Conservation (phyloP, 2,113 vertebrate species). For the Apeltes quadracus region DNA sequence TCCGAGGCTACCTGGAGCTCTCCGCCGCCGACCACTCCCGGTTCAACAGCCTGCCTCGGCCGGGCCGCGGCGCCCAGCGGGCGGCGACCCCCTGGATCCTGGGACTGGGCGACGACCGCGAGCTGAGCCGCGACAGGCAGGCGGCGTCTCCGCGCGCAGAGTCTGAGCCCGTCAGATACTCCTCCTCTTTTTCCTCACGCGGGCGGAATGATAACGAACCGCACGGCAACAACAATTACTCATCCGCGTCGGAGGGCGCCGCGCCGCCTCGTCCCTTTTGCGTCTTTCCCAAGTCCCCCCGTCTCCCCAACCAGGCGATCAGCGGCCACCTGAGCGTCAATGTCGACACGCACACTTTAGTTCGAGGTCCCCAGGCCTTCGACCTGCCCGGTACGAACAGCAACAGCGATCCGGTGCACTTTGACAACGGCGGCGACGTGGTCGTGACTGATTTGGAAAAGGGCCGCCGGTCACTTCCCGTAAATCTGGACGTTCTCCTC, state of each 20-base stretch:
- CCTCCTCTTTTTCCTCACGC: constrained; percentile 46
- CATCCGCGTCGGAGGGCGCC: constrained; percentile 70
- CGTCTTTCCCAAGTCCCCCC: constrained; percentile 58
- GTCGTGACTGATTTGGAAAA: constrained; percentile 73
- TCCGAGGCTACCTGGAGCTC: constrained; percentile 88
- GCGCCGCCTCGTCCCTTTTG: constrained; percentile 55
- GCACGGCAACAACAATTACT: constrained; percentile 46
- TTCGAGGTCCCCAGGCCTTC: constrained; percentile 83
- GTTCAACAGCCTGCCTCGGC: constrained; percentile 89
- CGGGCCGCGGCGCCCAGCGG: constrained; percentile 76
- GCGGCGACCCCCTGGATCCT: constrained; percentile 78
- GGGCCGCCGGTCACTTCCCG: constrained; percentile 59
- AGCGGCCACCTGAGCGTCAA: constrained; percentile 80
- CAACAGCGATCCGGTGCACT: constrained; percentile 70
- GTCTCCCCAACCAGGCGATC: constrained; percentile 51
- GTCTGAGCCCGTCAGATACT: constrained; percentile 73
- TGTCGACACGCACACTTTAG: constrained; percentile 85
- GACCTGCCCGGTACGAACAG: constrained; percentile 76
- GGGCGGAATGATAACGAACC: constrained; percentile 56
- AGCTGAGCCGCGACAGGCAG: constrained; percentile 68
- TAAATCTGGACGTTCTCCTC: constrained; percentile 53
- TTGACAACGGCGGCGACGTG: constrained; percentile 70
- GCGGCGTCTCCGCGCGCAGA: constrained; percentile 64
- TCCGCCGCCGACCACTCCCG: constrained; percentile 81
- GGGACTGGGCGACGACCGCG: constrained; percentile 75